Evolutionary conservation across 1,140 invertebrate genomes (phyloP).

Genomic region (Drosophila willistoni): DNA sequence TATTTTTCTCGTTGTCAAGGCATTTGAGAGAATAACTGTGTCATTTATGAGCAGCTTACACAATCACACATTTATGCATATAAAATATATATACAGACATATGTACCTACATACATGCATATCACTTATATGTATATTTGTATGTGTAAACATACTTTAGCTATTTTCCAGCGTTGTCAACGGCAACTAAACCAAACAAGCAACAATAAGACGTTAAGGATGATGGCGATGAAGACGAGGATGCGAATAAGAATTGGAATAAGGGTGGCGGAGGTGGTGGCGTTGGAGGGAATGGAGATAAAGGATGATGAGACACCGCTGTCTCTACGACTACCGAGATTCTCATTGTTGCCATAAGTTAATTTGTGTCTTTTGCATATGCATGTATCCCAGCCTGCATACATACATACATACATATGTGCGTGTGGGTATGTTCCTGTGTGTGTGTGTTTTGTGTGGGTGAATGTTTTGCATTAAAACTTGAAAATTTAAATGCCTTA

Average conservation of each 20-base stretch:
- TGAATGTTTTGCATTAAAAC: conserved; percentile 74
- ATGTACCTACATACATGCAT: conserved; percentile 10
- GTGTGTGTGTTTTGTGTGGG: conserved; percentile 10
- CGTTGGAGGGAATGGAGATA: conserved; percentile 33
- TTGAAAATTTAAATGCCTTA: conserved; percentile 77
- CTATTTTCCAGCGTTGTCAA: conserved; percentile 69
- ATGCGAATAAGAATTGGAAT: conserved; percentile 20
- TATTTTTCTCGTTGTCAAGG: conserved; percentile 55
- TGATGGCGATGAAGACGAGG: conserved; percentile 41
- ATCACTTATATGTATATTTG: conserved; percentile 4
- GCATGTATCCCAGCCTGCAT: conserved; percentile 60
- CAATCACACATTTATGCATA: neutral
- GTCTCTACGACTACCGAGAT: conserved; percentile 22
- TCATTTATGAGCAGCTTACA: conserved; percentile 33
- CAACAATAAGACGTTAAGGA: conserved; percentile 54
- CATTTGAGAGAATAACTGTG: conserved; percentile 70
- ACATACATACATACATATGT: neutral
- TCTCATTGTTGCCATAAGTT: conserved; percentile 73
- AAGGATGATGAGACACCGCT: conserved; percentile 21
- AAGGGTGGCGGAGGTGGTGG: too few relatives aligned
- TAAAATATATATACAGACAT: neutral
- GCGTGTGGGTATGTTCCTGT: neutral
- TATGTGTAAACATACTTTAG: conserved; percentile 49
- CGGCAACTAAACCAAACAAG: conserved; percentile 42
- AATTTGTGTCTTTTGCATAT: conserved; percentile 70